These are phyloP conservation scores for Strix aluco DNA, from an alignment of 2,113 vertebrate species.

Conservation along the genomic window DNA sequence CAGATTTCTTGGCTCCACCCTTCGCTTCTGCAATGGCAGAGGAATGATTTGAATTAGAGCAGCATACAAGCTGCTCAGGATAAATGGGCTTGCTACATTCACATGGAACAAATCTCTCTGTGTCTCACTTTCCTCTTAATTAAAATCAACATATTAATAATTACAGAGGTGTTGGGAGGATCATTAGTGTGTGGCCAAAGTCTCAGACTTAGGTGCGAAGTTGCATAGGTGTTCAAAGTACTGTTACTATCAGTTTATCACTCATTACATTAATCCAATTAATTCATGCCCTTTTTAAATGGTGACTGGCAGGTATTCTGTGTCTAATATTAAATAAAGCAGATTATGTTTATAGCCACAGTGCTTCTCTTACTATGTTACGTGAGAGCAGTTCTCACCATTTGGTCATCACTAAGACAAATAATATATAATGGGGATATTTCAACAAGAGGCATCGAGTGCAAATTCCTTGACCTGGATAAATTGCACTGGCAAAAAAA, in stretches of 20 bases:
- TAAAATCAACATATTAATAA: background rate
- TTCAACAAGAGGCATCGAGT: background rate
- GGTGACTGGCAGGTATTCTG: background rate
- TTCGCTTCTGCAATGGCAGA: background rate
- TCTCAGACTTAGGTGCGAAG: background rate
- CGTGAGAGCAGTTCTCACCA: background rate
- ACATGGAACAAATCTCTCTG: background rate
- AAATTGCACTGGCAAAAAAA: background rate
- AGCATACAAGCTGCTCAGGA: background rate
- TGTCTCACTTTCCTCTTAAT: background rate
- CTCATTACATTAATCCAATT: background rate
- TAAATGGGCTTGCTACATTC: background rate
- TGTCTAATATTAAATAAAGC: background rate
- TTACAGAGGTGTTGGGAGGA: background rate
- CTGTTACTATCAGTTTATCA: background rate
- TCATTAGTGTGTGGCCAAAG: background rate
- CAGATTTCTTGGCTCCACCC: constrained; percentile 14
- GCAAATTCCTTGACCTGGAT: background rate
- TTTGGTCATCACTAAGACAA: background rate
- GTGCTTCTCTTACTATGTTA: background rate
- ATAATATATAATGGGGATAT: background rate
- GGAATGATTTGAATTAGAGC: background rate
- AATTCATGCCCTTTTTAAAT: background rate
- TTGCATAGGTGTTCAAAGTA: background rate
- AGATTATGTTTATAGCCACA: background rate